Evolutionary conservation across 2,888 invertebrate genomes (phyloP).

Genomic region (Halictus ligatus): DNA sequence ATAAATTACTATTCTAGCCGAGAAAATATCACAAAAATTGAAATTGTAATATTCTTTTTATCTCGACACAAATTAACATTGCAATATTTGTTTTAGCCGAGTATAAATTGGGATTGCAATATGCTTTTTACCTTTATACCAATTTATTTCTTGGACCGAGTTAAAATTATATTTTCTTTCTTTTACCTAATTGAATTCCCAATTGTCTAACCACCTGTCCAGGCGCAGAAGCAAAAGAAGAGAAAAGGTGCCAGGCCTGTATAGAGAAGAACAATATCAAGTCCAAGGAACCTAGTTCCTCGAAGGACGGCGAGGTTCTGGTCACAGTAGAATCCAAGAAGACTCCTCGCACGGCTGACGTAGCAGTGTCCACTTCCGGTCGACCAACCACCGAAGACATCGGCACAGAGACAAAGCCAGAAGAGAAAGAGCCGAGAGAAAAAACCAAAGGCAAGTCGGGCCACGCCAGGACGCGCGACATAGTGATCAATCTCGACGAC

Average conservation of each 20-base stretch:
- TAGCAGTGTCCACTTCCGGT: conserved; percentile 62
- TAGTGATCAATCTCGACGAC: conserved; percentile 92
- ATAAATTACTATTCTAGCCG: neutral
- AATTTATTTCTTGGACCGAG: neutral
- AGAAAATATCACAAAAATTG: no score
- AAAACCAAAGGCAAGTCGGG: conserved; percentile 85
- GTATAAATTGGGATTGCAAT: neutral
- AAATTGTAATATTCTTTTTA: no score
- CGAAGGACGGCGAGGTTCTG: conserved; percentile 42
- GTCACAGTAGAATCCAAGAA: conserved; percentile 29
- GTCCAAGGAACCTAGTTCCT: conserved; percentile 42
- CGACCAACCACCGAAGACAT: conserved; percentile 59
- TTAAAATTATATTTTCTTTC: neutral
- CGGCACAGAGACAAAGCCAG: conserved; percentile 78
- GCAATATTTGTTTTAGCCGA: neutral
- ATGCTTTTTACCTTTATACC: neutral
- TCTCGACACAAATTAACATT: neutral
- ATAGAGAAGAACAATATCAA: conserved; percentile 63
- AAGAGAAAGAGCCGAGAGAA: conserved; percentile 82
- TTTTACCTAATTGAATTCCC: neutral
- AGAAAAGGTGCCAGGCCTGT: conserved; percentile 56
- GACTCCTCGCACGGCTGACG: conserved; percentile 54
- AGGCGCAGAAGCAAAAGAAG: conserved; percentile 70
- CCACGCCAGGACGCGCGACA: conserved; percentile 90
- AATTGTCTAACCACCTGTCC: neutral